Evolutionary conservation across 2,113 vertebrate species (phyloP).

Genomic region (Phrynosoma blainvillii): DNA sequence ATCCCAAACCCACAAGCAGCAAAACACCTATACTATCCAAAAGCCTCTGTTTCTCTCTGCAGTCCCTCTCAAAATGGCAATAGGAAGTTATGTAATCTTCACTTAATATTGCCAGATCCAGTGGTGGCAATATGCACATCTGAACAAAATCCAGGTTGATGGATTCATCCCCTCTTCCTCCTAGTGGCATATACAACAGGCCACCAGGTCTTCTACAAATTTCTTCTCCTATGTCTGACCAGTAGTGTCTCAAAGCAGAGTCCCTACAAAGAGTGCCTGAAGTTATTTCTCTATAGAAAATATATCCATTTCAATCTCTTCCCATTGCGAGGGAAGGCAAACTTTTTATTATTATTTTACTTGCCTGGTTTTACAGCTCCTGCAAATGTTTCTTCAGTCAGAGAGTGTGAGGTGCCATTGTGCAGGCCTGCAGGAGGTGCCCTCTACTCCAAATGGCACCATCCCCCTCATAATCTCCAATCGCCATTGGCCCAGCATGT

Average conservation of each 20-base stretch:
- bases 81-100: no score
- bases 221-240: neutral
- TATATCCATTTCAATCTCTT: neutral
- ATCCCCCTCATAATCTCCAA: neutral
- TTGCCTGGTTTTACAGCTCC: neutral
- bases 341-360: neutral
- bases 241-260: neutral
- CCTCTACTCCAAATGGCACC: neutral
- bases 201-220: neutral
- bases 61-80: no score
- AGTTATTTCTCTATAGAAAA: neutral
- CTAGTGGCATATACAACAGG: neutral
- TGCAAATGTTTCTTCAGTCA: neutral
- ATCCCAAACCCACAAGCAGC: no score
- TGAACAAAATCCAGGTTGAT: no score
- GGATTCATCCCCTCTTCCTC: neutral
- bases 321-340: neutral
- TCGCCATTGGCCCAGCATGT: constrained; percentile 24
- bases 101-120: no score
- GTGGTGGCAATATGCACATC: no score
- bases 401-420: neutral
- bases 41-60: no score
- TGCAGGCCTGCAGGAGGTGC: neutral
- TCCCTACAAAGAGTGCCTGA: neutral
- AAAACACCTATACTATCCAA: no score